These are phyloP conservation scores for Cuniculus paca DNA, from an alignment of 2,797 vertebrate species.

Conservation along the genomic window DNA sequence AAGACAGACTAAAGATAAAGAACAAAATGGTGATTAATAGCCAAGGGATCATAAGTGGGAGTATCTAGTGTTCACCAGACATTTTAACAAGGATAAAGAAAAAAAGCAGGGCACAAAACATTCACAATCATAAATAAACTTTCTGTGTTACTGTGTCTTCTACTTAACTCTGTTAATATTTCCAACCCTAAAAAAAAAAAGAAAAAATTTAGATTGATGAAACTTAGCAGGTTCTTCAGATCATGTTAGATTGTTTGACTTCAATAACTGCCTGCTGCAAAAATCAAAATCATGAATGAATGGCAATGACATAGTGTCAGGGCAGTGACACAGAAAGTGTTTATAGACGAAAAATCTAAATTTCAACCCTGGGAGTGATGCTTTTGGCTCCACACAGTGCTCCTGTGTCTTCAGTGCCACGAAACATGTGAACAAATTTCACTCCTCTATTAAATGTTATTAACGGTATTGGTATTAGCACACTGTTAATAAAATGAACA, in stretches of 20 bases:
- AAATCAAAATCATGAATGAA: not conserved
- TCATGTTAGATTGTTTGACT: slow-evolving; percentile 15
- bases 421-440: not conserved
- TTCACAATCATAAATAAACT: not conserved
- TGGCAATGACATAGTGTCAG: too few relatives aligned
- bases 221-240: not conserved
- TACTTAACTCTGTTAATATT: not conserved
- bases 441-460: not conserved
- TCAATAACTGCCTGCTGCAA: not conserved
- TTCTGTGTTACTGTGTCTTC: slow-evolving; percentile 51
- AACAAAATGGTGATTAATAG: slow-evolving; percentile 93
- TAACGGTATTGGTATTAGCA: not conserved
- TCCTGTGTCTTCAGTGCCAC: not conserved
- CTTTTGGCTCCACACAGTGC: not conserved
- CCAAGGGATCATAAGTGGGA: slow-evolving; percentile 83
- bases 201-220: not conserved
- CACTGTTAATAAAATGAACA: not conserved
- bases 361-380: not conserved
- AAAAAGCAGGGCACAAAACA: not conserved
- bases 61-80: not conserved
- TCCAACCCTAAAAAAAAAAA: not conserved
- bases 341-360: not conserved
- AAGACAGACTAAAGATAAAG: slow-evolving; percentile 93
- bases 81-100: not conserved
- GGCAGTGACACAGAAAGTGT: not conserved